Evolutionary conservation across 2,797 vertebrate genomes (phyloP).

Genomic region (Euthynnus affinis): DNA sequence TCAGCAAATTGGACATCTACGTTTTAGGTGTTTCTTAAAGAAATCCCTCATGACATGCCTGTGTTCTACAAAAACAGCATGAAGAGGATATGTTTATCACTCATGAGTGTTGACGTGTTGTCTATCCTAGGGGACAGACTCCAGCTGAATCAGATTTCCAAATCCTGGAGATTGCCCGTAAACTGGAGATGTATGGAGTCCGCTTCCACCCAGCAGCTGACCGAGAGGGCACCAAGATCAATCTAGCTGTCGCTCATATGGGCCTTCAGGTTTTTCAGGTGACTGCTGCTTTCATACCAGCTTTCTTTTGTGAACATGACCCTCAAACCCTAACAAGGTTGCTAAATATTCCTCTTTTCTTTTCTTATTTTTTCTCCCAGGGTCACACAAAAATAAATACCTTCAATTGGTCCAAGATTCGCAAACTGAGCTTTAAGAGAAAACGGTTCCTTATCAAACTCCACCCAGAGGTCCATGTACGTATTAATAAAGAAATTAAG

Average conservation of each 20-base stretch:
- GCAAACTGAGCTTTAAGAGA: slow-evolving; percentile 98
- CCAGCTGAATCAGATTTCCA: slow-evolving; percentile 99
- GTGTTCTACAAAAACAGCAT: background rate
- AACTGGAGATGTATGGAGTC: slow-evolving; percentile 97
- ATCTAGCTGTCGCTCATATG: slow-evolving; percentile 94
- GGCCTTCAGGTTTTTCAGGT: slow-evolving; percentile 99
- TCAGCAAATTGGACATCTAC: background rate
- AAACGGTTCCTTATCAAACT: slow-evolving; percentile 97
- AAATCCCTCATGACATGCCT: background rate
- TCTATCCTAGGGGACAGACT: slow-evolving; percentile 90
- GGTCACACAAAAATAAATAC: slow-evolving; percentile 97
- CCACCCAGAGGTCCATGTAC: slow-evolving; percentile 94
- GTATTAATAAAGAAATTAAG: slow-evolving; percentile 62
- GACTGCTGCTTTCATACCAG: slow-evolving; percentile 12
- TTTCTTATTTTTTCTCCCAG: slow-evolving; percentile 74
- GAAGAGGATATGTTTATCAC: background rate
- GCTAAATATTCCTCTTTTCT: background rate
- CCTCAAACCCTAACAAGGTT: background rate
- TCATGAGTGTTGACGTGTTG: slow-evolving; percentile 2
- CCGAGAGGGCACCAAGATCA: slow-evolving; percentile 95
- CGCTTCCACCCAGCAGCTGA: slow-evolving; percentile 95
- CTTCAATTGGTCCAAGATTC: slow-evolving; percentile 99
- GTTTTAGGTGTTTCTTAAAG: background rate
- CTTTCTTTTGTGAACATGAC: background rate
- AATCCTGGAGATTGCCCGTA: slow-evolving; percentile 96